Conservation (phyloP, 2,888 invertebrate species). For the Lycia hirtaria region DNA sequence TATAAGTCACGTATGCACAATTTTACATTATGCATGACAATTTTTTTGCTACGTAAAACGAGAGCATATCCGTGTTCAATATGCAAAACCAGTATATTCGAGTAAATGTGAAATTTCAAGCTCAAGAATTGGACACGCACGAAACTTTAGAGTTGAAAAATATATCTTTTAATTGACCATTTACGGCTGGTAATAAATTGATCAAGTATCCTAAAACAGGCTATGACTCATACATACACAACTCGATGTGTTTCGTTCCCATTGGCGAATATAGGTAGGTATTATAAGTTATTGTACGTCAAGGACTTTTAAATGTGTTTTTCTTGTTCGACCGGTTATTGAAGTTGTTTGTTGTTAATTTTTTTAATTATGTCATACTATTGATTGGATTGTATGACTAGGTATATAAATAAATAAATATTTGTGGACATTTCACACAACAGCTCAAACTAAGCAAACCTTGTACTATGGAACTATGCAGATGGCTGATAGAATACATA, state of each 20-base stretch:
- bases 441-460: too few species aligned
- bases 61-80: neutral
- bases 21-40: conserved; percentile 5
- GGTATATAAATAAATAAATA: too few species aligned
- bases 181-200: conserved; percentile 26
- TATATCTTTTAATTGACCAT: conserved; percentile 25
- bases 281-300: conserved; percentile 3
- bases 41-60: neutral
- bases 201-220: conserved; percentile 31
- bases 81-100: too few species aligned
- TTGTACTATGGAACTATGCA: too few species aligned
- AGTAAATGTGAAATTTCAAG: conserved; percentile 2
- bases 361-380: conserved; percentile 30
- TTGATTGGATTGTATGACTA: conserved; percentile 11
- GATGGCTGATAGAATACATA: too few species aligned
- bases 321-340: conserved; percentile 42
- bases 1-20: conserved; percentile 22
- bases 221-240: conserved; percentile 31
- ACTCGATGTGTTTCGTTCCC: conserved; percentile 35
- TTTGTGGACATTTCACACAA: too few species aligned
- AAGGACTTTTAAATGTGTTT: conserved; percentile 25
- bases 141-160: conserved; percentile 2
- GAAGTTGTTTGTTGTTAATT: conserved; percentile 22
- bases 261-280: conserved; percentile 37
- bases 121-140: conserved; percentile 7